Evolutionary conservation across 2,888 invertebrate genomes (phyloP), one percentile per base, ranked within the genome.

Genomic region (Tetragonisca angustula): DNA sequence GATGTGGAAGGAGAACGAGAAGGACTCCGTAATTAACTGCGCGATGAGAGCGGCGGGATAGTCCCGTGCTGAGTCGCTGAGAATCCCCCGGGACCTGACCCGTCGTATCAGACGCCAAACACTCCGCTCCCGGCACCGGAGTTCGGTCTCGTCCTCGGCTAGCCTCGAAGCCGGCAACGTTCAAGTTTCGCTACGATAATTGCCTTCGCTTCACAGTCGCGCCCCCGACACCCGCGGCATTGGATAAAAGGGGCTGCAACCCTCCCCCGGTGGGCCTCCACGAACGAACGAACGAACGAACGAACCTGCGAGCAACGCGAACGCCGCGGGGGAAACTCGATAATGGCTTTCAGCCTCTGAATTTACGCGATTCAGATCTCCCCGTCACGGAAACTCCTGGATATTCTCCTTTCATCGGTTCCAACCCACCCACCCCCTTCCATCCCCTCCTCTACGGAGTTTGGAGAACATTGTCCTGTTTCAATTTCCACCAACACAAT

Each of bases 131-230:
- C 89, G 32, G 62, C 82, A 87, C 89, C 89, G 70, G n/a, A 52
- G 87, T 88, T 88, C 83, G 78, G 80, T 76, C 77, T 85, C 88
- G 87, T 85, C 90, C 87, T 88, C 89, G 86, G 75, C 87, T 81
- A 78, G 87, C 82, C 81, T 86, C 84, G 78, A 80, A 73, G 72
- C 87, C 74, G 82, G 84, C 80, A 50, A 79, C 93, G 92, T 93
- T 93, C 94, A 92, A 93, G 93, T 93, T 94, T 93, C 93, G 93
- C 93, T 91, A 91, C 92, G 94, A 94, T 94, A 94, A 94, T 94
- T 94, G 94, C 93, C 91, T 93, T 91, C 92, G 93, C 93, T 93
- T 92, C 92, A 92, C 93, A 93, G 93, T 93, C 89, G 92, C 92
- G 93, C 92, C 89, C 71, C 89, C 89, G 91, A 91, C 92, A 89